These are phyloP conservation scores for Bombus impatiens DNA, from an alignment of 1,140 invertebrate species.

Conservation along the genomic window DNA sequence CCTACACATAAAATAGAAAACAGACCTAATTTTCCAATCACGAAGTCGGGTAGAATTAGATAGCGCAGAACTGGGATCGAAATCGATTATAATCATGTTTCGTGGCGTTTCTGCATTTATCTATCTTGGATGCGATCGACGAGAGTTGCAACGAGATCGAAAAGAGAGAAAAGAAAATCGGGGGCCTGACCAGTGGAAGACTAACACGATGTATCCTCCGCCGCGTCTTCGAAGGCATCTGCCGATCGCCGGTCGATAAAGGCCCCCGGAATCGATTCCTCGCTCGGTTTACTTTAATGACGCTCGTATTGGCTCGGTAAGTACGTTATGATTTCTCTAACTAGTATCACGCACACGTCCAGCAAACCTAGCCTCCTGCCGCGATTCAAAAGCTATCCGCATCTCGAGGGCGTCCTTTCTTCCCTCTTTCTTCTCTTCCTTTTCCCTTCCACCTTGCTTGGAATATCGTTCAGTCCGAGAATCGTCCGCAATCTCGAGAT, in stretches of 20 bases:
- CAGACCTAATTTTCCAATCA: not conserved
- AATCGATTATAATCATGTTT: conserved; percentile 4
- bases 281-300: conserved; percentile 70
- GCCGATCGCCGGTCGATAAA: conserved; percentile 53
- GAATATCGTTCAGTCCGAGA: conserved; percentile 36
- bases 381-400: conserved; percentile 31
- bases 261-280: conserved; percentile 65
- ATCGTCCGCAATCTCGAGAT: conserved; percentile 68
- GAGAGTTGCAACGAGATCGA: conserved; percentile 11
- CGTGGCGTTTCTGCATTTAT: conserved; percentile 14
- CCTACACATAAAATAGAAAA: not conserved
- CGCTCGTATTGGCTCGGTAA: conserved; percentile 59
- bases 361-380: conserved; percentile 61
- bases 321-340: conserved; percentile 77
- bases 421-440: not conserved
- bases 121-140: not conserved
- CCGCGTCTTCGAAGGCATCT: conserved; percentile 29
- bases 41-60: not conserved
- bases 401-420: conserved; percentile 20
- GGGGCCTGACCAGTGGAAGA: conserved; percentile 6
- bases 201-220: conserved; percentile 32
- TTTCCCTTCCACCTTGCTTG: not conserved
- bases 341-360: conserved; percentile 69
- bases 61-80: not conserved
- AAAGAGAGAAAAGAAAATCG: conserved; percentile 36